Percentiles rank a stretch among this genome's conserved stretches.
Conservation (phyloP, 2,113 vertebrate genomes). For the Tympanuchus pallidicinctus region DNA sequence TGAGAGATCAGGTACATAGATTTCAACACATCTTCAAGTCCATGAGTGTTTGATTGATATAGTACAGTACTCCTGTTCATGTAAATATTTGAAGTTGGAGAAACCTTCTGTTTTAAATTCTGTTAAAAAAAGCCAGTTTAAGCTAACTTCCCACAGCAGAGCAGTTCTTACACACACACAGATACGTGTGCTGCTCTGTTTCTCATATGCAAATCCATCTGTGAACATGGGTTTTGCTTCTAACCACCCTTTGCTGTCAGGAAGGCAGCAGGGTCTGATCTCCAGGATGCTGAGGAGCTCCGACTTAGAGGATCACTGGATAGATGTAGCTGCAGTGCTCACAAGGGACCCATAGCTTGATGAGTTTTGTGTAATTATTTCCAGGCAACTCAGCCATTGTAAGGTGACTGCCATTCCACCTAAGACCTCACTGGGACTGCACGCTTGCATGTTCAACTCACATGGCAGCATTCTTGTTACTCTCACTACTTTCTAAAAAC, state of each 20-base stretch:
- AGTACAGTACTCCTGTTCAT: constrained; percentile 69
- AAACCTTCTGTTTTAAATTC: constrained; percentile 74
- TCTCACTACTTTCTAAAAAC: neutral
- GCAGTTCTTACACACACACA: neutral
- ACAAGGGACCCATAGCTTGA: neutral
- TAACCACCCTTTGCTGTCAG: constrained; percentile 5
- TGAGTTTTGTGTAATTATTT: neutral
- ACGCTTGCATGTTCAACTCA: neutral
- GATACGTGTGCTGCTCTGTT: neutral
- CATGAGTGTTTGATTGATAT: constrained; percentile 66
- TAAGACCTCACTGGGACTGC: fast-evolving
- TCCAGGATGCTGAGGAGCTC: neutral
- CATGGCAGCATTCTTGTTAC: neutral
- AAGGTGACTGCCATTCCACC: neutral
- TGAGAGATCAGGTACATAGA: constrained; percentile 8
- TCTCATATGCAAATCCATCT: neutral
- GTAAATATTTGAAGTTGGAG: constrained; percentile 83
- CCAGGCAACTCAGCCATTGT: neutral
- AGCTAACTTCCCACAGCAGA: constrained; percentile 56
- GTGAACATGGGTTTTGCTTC: neutral
- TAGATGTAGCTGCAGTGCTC: neutral
- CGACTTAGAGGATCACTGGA: neutral
- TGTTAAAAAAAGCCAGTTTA: constrained; percentile 50
- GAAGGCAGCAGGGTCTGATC: neutral
- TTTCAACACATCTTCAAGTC: constrained; percentile 3